Evolutionary conservation across 2,888 invertebrate species (phyloP).

Genomic region (Cosmia trapezina): DNA sequence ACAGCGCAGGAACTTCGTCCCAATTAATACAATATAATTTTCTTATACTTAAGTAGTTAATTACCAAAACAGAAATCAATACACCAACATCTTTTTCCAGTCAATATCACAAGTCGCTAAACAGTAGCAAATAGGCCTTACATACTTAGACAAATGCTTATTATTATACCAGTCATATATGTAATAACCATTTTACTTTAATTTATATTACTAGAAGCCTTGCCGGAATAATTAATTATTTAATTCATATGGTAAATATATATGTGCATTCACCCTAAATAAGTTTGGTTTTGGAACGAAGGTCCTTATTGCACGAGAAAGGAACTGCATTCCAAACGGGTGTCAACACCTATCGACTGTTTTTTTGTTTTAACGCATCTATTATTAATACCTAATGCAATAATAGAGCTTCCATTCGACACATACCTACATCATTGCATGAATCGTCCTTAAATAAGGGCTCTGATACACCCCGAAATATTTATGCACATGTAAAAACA

Average conservation of each 20-base stretch:
- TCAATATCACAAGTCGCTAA: slow-evolving; percentile 46
- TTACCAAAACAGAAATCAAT: background rate
- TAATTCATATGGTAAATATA: background rate
- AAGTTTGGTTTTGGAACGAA: background rate
- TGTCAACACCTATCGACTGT: background rate
- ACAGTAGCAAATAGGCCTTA: slow-evolving; percentile 47
- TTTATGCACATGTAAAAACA: background rate
- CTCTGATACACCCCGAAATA: background rate
- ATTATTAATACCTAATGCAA: background rate
- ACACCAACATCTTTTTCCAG: background rate
- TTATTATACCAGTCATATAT: slow-evolving; percentile 36
- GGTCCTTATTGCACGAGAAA: background rate
- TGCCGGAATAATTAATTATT: background rate
- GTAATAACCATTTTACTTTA: slow-evolving; percentile 11
- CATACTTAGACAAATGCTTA: slow-evolving; percentile 45
- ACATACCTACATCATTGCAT: background rate
- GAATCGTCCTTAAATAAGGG: background rate
- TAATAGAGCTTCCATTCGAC: background rate
- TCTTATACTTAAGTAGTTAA: background rate
- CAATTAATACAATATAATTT: background rate
- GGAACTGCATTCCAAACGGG: background rate
- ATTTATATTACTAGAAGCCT: slow-evolving; percentile 21
- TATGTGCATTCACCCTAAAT: background rate
- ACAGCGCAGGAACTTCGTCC: background rate
- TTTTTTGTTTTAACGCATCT: background rate